A percentile compares a stretch with the other conserved stretches of the same genome.
These are phyloP conservation scores for Rhysida immarginata DNA, from an alignment of 1,140 invertebrate genomes.

Conservation along the genomic window DNA sequence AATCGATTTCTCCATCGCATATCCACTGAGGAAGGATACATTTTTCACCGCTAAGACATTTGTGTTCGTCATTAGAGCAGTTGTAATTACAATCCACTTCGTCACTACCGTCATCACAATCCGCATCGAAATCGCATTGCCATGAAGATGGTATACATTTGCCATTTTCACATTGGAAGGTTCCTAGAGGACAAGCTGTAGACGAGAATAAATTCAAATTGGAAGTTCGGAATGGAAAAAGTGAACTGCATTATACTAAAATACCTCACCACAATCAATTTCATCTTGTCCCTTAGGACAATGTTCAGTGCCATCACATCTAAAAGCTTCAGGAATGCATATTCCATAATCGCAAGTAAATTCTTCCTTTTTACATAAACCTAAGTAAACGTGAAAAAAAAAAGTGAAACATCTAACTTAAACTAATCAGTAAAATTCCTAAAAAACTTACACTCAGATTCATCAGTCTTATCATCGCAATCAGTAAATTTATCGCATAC, in stretches of 20 bases:
- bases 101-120: slow-evolving; percentile 30
- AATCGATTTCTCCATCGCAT: slow-evolving; percentile 51
- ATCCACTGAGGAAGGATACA: slow-evolving; percentile 52
- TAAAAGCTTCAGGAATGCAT: slow-evolving; percentile 41
- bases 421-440: too few species aligned
- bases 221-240: neutral
- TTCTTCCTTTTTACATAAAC: slow-evolving; percentile 21
- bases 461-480: neutral
- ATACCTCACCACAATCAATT: neutral
- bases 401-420: too few species aligned
- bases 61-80: slow-evolving; percentile 34
- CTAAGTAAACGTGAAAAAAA: too few species aligned
- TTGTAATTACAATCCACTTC: slow-evolving; percentile 22
- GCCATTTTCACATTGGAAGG: slow-evolving; percentile 50
- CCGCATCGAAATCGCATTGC: slow-evolving; percentile 34
- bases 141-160: slow-evolving; percentile 42
- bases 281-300: slow-evolving; percentile 20
- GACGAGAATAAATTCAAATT: too few species aligned
- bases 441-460: too few species aligned
- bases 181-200: slow-evolving; percentile 17
- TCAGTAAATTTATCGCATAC: neutral
- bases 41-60: slow-evolving; percentile 44
- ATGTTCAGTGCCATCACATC: slow-evolving; percentile 49
- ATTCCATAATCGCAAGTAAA: slow-evolving; percentile 51
- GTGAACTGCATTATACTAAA: neutral